Percentiles rank a stretch among this genome's conserved stretches.
phyloP scores from a whole-genome alignment of 1,140 invertebrate species.

The Leptopilina clavipes region DNA sequence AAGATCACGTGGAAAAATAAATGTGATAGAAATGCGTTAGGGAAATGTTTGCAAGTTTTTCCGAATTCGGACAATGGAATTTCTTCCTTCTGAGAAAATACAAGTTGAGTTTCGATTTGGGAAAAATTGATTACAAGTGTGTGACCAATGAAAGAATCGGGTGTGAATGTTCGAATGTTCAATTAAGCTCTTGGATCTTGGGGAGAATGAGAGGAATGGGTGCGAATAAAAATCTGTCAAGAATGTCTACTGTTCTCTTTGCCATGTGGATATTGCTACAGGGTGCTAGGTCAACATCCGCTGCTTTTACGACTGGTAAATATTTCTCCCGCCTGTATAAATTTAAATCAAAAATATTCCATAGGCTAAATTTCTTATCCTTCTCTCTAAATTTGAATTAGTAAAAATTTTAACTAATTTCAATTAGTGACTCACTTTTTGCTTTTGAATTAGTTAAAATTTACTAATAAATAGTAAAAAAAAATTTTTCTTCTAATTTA shows the following conservation, averaged over 20 bases:
- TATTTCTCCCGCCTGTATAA: neutral
- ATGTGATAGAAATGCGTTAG: neutral
- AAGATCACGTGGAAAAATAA: constrained; percentile 15
- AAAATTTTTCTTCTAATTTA: no score
- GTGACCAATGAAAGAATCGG: constrained; percentile 31
- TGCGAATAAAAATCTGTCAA: constrained; percentile 42
- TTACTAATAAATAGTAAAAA: no score
- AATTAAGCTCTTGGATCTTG: constrained; percentile 3
- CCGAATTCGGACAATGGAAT: neutral
- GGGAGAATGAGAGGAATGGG: constrained; percentile 14
- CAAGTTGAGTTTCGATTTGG: constrained; percentile 36
- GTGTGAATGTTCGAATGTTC: constrained; percentile 8
- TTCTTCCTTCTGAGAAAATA: constrained; percentile 1
- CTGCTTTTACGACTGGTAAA: constrained; percentile 67
- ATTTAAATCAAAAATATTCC: no score
- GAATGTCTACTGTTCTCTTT: constrained; percentile 60
- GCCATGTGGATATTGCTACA: constrained; percentile 58
- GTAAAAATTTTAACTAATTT: no score
- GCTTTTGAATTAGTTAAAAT: no score
- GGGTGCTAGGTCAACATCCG: constrained; percentile 54
- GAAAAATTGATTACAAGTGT: constrained; percentile 39
- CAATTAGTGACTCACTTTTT: no score
- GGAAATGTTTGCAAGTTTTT: neutral
- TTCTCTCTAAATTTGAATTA: no score
- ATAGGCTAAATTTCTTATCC: no score